Percentiles rank a stretch among this genome's conserved stretches.
Conservation (phyloP, 2,113 vertebrate genomes). For the Herpetotheres cachinnans region DNA sequence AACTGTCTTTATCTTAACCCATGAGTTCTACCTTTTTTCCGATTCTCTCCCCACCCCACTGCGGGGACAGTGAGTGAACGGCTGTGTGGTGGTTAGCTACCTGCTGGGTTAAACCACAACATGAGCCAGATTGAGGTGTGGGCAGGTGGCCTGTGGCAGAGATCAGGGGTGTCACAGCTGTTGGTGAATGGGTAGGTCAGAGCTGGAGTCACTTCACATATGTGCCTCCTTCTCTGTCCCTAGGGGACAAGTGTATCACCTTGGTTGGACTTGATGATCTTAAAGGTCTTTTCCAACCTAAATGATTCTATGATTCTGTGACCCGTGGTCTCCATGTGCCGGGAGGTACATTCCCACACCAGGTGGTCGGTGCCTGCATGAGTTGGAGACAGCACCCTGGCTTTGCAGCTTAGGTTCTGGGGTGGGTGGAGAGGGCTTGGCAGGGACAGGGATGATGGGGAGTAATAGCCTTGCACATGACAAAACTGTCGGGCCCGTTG, state of each 20-base stretch:
- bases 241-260: not conserved
- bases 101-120: not conserved
- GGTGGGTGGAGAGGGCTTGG: not conserved
- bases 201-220: not conserved
- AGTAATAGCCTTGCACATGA: not conserved
- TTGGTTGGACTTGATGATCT: not conserved
- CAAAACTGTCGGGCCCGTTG: not conserved
- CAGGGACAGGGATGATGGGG: not conserved
- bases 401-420: not conserved
- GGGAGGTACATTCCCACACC: not conserved
- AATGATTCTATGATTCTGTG: not conserved
- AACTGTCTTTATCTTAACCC: too few relatives aligned
- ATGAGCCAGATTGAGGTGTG: not conserved
- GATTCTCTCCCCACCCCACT: too few relatives aligned
- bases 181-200: not conserved
- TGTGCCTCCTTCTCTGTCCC: not conserved
- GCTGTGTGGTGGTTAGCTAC: too few relatives aligned
- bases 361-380: accelerated
- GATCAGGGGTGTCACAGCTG: not conserved
- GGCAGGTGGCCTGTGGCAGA: not conserved
- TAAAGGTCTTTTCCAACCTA: not conserved
- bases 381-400: not conserved
- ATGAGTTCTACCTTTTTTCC: too few relatives aligned
- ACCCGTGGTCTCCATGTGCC: not conserved
- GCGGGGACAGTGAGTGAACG: too few relatives aligned